phyloP scores from a whole-genome alignment of 2,113 vertebrate genomes.

The Misgurnus anguillicaudatus region DNA sequence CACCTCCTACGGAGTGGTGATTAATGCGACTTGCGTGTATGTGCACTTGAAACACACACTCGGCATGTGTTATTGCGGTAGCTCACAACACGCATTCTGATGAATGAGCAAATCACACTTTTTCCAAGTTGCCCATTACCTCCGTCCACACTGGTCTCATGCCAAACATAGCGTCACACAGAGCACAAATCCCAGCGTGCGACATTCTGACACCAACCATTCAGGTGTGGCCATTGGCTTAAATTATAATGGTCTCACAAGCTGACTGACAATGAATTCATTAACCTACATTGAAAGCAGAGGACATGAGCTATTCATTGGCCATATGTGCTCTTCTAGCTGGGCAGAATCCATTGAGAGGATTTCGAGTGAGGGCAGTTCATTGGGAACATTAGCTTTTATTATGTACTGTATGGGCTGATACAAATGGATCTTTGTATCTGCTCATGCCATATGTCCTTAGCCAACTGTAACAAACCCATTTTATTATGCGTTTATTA shows the following conservation, averaged over 20 bases:
- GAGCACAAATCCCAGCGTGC: background rate
- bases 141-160: slow-evolving; percentile 3
- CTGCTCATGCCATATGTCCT: slow-evolving; percentile 16
- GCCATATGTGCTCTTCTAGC: slow-evolving; percentile 71
- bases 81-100: slow-evolving; percentile 64
- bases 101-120: slow-evolving; percentile 56
- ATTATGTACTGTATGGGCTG: slow-evolving; percentile 10
- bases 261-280: slow-evolving; percentile 69
- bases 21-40: slow-evolving; percentile 67
- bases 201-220: slow-evolving; percentile 45
- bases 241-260: slow-evolving; percentile 48
- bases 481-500: too few relatives aligned
- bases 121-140: background rate
- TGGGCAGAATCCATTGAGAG: slow-evolving; percentile 68
- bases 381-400: slow-evolving; percentile 9
- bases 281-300: slow-evolving; percentile 76
- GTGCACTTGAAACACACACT: slow-evolving; percentile 72
- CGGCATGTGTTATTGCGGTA: slow-evolving; percentile 70
- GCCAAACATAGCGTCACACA: slow-evolving; percentile 52
- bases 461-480: background rate
- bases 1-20: slow-evolving; percentile 62
- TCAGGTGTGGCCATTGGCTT: slow-evolving; percentile 64
- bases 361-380: slow-evolving; percentile 53
- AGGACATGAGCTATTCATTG: slow-evolving; percentile 61
- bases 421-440: slow-evolving; percentile 14